Conservation (phyloP, 2,113 vertebrate species). For the Rhynchomys soricoides region DNA sequence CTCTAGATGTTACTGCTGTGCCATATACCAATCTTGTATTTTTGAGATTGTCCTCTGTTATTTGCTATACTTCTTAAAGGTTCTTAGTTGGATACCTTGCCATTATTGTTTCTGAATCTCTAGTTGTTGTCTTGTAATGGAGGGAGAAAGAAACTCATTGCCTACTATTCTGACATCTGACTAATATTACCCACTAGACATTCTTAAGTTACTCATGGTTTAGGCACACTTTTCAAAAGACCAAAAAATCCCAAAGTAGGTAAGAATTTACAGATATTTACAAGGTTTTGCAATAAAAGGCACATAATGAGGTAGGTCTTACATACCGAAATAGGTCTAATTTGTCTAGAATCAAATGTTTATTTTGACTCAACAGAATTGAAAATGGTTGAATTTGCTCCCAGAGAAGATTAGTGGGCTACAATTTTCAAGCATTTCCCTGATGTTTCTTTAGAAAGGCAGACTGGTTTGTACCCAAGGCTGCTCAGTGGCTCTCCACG, state of each 20-base stretch:
- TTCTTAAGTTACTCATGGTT: not conserved
- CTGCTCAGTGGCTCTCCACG: not conserved
- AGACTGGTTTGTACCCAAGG: not conserved
- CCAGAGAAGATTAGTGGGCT: not conserved
- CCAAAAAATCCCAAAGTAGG: not conserved
- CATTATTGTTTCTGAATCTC: not conserved
- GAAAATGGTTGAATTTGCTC: constrained; percentile 35
- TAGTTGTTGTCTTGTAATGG: not conserved
- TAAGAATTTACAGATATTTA: not conserved
- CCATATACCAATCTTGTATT: not conserved
- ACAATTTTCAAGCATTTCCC: not conserved
- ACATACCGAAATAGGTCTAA: not conserved
- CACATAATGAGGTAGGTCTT: not conserved
- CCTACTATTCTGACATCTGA: not conserved
- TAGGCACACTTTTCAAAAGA: not conserved
- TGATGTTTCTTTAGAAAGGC: not conserved
- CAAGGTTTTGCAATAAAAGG: not conserved
- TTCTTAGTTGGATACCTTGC: not conserved
- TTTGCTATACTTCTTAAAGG: not conserved
- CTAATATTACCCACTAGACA: not conserved
- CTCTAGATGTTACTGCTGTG: not conserved
- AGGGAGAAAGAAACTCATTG: not conserved
- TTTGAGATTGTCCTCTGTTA: not conserved
- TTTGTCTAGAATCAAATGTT: not conserved
- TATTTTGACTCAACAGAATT: constrained; percentile 12